Evolutionary conservation across 2,113 vertebrate species (phyloP).

Genomic region (Oxygymnocypris stewartii): DNA sequence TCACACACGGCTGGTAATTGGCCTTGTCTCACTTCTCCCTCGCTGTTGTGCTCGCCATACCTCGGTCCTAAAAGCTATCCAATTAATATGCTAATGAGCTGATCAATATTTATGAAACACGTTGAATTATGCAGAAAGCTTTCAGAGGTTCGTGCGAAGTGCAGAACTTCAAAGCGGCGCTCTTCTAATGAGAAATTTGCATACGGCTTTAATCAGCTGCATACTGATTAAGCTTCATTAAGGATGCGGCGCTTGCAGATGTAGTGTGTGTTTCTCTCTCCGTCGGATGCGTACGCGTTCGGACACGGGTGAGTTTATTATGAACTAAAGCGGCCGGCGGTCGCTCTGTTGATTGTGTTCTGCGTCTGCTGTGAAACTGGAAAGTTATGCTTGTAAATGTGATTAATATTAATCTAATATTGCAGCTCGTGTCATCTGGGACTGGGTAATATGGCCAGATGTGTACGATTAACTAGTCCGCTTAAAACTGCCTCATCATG

Average conservation of each 20-base stretch:
- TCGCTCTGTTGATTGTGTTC: background rate
- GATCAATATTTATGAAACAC: constrained; percentile 90
- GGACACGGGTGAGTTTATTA: background rate
- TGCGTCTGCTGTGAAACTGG: background rate
- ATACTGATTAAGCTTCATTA: constrained; percentile 94
- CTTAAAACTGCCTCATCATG: too few relatives aligned
- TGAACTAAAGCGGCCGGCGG: background rate
- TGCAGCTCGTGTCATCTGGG: background rate
- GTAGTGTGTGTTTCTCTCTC: constrained; percentile 87
- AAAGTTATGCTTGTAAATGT: background rate
- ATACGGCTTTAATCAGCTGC: constrained; percentile 89
- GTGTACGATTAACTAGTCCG: too few relatives aligned
- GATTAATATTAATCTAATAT: background rate
- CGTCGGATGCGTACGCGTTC: background rate
- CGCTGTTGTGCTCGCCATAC: constrained; percentile 43
- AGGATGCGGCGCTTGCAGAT: constrained; percentile 82
- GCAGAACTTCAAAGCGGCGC: constrained; percentile 87
- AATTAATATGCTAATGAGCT: constrained; percentile 93
- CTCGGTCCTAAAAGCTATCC: constrained; percentile 65
- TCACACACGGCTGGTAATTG: constrained; percentile 84
- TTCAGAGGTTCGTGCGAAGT: constrained; percentile 84
- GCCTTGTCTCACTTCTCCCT: constrained; percentile 51
- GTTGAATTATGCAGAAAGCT: constrained; percentile 92
- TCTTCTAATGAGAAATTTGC: constrained; percentile 90
- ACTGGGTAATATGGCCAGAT: background rate